Percentiles rank a stretch among this genome's conserved stretches.
Evolutionary conservation across 2,888 invertebrate species (phyloP).

Genomic region (Drosophila silvestris): DNA sequence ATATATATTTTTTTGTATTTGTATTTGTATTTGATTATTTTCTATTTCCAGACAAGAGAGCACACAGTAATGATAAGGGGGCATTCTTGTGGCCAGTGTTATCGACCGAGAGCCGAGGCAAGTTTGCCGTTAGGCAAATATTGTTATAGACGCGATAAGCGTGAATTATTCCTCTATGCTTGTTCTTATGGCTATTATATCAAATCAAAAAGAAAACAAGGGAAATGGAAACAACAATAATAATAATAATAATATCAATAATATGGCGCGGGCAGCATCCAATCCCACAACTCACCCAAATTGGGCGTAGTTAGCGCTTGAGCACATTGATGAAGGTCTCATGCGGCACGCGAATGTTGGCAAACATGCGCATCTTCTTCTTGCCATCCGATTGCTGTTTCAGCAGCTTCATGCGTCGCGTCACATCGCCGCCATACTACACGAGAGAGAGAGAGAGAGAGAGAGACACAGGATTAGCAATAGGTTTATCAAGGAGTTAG

Average conservation of each 20-base stretch:
- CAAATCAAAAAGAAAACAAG: background rate
- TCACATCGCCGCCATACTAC: constrained; percentile 96
- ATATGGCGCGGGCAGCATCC: constrained; percentile 11
- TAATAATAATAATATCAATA: constrained; percentile 35
- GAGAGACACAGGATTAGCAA: background rate
- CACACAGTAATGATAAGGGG: constrained; percentile 41
- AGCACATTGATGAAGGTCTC: constrained; percentile 97
- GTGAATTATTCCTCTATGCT: constrained; percentile 5
- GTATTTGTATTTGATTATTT: constrained; percentile 17
- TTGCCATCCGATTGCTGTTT: constrained; percentile 97
- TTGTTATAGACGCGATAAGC: constrained; percentile 40
- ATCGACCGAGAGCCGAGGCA: constrained; percentile 21
- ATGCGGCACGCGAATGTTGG: constrained; percentile 95
- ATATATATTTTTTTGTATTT: constrained; percentile 7
- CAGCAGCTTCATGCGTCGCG: constrained; percentile 94
- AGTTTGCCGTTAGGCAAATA: constrained; percentile 8
- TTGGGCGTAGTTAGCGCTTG: constrained; percentile 87
- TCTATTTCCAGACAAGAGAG: constrained; percentile 49
- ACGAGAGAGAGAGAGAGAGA: background rate
- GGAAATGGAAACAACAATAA: background rate
- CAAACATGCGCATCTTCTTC: constrained; percentile 95
- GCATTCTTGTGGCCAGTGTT: constrained; percentile 29
- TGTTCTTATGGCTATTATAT: background rate
- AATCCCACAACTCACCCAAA: constrained; percentile 36
- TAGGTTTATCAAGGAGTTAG: background rate